phyloP scores from a whole-genome alignment of 2,113 vertebrate genomes.

The Entomyzon cyanotis region DNA sequence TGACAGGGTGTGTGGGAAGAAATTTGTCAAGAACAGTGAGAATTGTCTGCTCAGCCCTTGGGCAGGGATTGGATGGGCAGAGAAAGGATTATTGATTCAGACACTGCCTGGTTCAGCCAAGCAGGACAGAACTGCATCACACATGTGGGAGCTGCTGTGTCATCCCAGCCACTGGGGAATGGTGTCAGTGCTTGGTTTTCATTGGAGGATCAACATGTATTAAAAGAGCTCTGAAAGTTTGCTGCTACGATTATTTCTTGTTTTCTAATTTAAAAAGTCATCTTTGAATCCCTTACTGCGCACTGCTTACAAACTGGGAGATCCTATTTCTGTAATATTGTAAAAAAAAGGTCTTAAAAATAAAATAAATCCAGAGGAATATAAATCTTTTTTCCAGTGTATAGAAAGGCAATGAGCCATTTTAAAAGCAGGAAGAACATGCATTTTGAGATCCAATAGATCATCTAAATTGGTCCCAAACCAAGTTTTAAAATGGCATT shows the following conservation, averaged over 20 bases:
- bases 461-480: conserved; percentile 67
- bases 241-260: neutral
- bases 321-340: neutral
- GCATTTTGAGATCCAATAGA: conserved; percentile 61
- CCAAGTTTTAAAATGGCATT: conserved; percentile 48
- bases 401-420: conserved; percentile 61
- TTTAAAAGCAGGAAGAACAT: conserved; percentile 72
- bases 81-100: neutral
- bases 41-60: neutral
- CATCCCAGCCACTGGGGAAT: neutral
- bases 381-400: neutral
- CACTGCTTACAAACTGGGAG: neutral
- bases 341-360: conserved; percentile 23
- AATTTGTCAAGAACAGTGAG: neutral
- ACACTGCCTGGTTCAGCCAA: neutral
- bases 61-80: neutral
- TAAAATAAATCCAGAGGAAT: neutral
- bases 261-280: neutral
- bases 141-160: neutral
- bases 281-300: neutral
- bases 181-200: neutral
- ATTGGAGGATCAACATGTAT: neutral
- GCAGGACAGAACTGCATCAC: neutral
- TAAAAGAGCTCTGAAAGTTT: neutral
- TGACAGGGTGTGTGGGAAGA: neutral